Evolutionary conservation across 2,113 vertebrate genomes (phyloP), one percentile per base, ranked within the genome.

Genomic region (Indicator indicator): DNA sequence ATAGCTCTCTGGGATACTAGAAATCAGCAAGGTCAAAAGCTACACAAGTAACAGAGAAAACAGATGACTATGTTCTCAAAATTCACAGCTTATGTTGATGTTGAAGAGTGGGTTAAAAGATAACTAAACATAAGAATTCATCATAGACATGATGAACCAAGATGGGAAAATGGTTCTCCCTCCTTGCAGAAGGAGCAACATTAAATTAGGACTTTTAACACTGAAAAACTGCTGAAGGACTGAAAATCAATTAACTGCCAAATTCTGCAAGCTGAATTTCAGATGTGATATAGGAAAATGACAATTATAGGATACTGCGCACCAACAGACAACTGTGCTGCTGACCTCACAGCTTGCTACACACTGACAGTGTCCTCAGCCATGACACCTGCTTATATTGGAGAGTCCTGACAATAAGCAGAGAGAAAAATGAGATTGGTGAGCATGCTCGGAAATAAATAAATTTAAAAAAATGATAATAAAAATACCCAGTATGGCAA

Each of bases 21-120:
- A 90, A 96, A 96, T 92, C 80, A 96, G 73, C 69, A 88, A 86
- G 94, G 94, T 94, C 92, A 95, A 81, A 95, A 92, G 86, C 94
- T 81, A 74, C 4, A 32, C 24, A 81, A 96, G 88, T 64, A 93
- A 81, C 38, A 90, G 72, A 77, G 60, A 81, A 93, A 96, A 83
- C 93, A 93, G 75, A 95, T 63, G 83, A 95, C 42, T 3, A 1
- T 21, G 56, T 88, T 94, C 79, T 71, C 68, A 86, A 94, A 94
- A 94, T n/a, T 38, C 40, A 88, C 69, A 95, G 92, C 83, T 92
- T 81, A 68, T 69, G 83, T 18, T 4, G 13, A 67, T 42, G 76
- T 15, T 83, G 65, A 92, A 16, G 48, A 91, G 52, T 8, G 72
- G 38, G 80, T 84, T 91, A 90, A 94, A 73, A 85, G 32, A 71